Evolutionary conservation across 2,888 invertebrate species (phyloP), one percentile per base, ranked within the genome.

Genomic region (Gastrophysa polygoni): DNA sequence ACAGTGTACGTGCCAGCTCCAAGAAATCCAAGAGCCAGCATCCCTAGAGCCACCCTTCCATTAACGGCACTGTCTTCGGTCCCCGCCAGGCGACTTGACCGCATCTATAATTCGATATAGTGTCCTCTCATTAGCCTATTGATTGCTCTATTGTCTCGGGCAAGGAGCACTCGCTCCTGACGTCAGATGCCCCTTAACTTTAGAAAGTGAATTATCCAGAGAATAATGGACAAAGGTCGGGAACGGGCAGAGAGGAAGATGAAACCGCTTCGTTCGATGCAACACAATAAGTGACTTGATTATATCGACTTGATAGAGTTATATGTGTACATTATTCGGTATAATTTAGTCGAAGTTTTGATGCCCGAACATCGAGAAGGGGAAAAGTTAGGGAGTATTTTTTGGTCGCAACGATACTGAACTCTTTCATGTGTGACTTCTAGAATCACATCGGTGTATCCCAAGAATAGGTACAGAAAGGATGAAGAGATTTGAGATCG

Each of bases 101-200:
- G 71, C 73, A 71, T 57, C 70, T 61, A 69, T 73, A 73, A 73
- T 74, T 73, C 67, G 71, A 74, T 82, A 80, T 80, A 81, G 80
- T 82, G 81, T 81, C 82, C 82, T 81, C 81, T 82, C 81, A 82
- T 82, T 82, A 81, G 80, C 80, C 78, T 81, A 82, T 82, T 83
- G 82, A 83, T 83, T 83, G 82, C 80, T 73, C 80, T 75, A 82
- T 82, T 82, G 82, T 82, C 82, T 82, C 73, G 61, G 66, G 68
- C 49, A 56, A 57, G 59, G 63, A 66, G 68, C 68, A 64, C 70
- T 67, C 71, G 64, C 68, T 66, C 68, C 65, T 72, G 73, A 77
- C 76, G 77, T 76, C 75, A 75, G 71, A 75, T 61, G 63, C 57
- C 66, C 75, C 74, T 73, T 67, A 75, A 80, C 77, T 79, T 77